These are phyloP conservation scores for Ferdinandea cuprea DNA, from an alignment of 2,888 invertebrate genomes.

Conservation along the genomic window DNA sequence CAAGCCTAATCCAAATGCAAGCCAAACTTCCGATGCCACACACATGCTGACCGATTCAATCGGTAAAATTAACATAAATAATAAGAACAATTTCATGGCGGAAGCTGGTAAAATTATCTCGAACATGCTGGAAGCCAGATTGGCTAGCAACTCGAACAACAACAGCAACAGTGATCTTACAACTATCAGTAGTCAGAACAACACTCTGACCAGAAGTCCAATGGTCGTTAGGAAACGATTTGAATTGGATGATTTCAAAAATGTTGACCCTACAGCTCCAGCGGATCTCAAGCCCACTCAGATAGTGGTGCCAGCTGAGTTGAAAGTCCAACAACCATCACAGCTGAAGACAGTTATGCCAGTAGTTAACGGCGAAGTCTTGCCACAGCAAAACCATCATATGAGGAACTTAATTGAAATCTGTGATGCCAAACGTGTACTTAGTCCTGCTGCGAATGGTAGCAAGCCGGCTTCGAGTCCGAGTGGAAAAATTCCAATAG, in stretches of 20 bases:
- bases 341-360: conserved; percentile 30
- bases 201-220: conserved; percentile 79
- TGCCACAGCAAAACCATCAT: conserved; percentile 77
- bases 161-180: conserved; percentile 72
- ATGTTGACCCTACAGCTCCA: conserved; percentile 80
- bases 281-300: conserved; percentile 77
- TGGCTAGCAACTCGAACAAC: conserved; percentile 75
- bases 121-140: conserved; percentile 82
- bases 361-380: conserved; percentile 19
- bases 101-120: conserved; percentile 82
- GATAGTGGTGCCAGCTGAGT: conserved; percentile 77
- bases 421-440: conserved; percentile 78
- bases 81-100: conserved; percentile 81
- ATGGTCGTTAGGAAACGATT: conserved; percentile 81
- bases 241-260: conserved; percentile 81
- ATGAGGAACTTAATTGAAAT: conserved; percentile 81
- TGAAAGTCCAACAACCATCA: conserved; percentile 50
- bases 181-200: conserved; percentile 76
- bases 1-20: conserved; percentile 73
- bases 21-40: conserved; percentile 75
- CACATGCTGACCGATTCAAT: conserved; percentile 81
- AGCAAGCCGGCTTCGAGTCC: conserved; percentile 4
- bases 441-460: conserved; percentile 29
- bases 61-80: conserved; percentile 79
- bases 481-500: neutral